Evolutionary conservation across 2,888 invertebrate genomes (phyloP).

Genomic region (Sicus ferrugineus): DNA sequence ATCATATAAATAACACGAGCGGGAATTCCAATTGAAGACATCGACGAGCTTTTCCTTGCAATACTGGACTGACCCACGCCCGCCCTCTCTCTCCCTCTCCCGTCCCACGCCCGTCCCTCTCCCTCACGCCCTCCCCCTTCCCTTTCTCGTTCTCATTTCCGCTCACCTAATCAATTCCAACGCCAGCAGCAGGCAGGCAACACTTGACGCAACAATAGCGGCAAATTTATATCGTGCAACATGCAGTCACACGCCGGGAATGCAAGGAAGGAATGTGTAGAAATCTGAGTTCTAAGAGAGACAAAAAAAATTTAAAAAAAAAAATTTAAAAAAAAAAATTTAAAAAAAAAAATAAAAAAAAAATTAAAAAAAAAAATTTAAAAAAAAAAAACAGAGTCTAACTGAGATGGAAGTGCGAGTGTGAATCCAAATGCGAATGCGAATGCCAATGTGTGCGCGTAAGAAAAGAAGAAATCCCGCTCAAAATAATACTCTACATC

Average conservation of each 20-base stretch:
- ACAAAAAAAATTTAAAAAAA: background rate
- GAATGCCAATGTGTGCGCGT: background rate
- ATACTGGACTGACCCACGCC: background rate
- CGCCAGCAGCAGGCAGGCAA: background rate
- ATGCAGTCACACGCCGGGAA: background rate
- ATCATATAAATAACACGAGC: conserved; percentile 25
- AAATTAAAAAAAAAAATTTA: too few species aligned
- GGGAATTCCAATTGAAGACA: conserved; percentile 8
- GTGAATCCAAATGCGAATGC: background rate
- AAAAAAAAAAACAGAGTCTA: background rate
- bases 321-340: too few species aligned
- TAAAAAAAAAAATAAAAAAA: too few species aligned
- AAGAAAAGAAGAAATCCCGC: conserved; percentile 6
- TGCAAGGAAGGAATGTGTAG: background rate
- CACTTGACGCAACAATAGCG: conserved; percentile 23
- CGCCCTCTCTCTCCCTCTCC: background rate
- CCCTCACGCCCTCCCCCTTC: background rate
- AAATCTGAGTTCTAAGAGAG: background rate
- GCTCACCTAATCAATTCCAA: too few species aligned
- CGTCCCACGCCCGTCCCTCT: background rate
- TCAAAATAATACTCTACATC: conserved; percentile 30
- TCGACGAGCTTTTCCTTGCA: background rate
- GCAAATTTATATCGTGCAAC: conserved; percentile 16
- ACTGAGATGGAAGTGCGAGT: background rate
- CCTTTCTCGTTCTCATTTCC: background rate